Percentiles rank a stretch among this genome's conserved stretches.
phyloP scores from a whole-genome alignment of 2,888 invertebrate genomes.

The Dryococelus australis region DNA sequence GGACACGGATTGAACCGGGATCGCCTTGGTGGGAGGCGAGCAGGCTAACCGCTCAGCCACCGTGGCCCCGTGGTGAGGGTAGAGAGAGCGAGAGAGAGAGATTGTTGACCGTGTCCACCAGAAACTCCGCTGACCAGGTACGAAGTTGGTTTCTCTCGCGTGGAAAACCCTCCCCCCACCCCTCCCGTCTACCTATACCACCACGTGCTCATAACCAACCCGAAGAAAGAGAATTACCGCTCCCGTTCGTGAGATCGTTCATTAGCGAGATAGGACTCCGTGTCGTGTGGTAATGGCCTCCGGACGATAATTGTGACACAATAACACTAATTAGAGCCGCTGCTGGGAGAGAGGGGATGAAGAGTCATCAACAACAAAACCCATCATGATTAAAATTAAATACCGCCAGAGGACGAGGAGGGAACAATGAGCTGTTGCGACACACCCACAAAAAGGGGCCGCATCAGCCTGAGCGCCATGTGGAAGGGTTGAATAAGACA shows the following conservation, averaged over 20 bases:
- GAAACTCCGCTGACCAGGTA: background rate
- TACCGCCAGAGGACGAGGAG: conserved; percentile 17
- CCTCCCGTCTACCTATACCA: background rate
- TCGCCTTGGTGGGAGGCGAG: too few species aligned
- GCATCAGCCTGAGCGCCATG: background rate
- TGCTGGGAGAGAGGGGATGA: background rate
- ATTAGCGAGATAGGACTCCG: conserved; percentile 16
- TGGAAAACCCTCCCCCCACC: background rate
- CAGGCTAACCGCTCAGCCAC: too few species aligned
- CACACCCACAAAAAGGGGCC: background rate
- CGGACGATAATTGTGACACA: conserved; percentile 29
- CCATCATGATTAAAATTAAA: conserved; percentile 31
- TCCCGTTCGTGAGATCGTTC: background rate
- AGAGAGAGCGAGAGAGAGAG: background rate
- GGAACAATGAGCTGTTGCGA: conserved; percentile 9
- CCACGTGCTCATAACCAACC: too few species aligned
- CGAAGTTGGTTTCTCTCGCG: background rate
- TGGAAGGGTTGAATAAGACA: conserved; percentile 28
- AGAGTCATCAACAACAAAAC: conserved; percentile 27
- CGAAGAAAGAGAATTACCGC: background rate
- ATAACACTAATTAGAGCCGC: conserved; percentile 25
- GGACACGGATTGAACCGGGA: too few species aligned
- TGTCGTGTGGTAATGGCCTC: conserved; percentile 6
- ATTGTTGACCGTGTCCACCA: background rate
- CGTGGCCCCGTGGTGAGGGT: too few species aligned